Percentiles rank a stretch among this genome's conserved stretches.
Conservation (phyloP, 2,113 vertebrate species). For the Lanius collurio region DNA sequence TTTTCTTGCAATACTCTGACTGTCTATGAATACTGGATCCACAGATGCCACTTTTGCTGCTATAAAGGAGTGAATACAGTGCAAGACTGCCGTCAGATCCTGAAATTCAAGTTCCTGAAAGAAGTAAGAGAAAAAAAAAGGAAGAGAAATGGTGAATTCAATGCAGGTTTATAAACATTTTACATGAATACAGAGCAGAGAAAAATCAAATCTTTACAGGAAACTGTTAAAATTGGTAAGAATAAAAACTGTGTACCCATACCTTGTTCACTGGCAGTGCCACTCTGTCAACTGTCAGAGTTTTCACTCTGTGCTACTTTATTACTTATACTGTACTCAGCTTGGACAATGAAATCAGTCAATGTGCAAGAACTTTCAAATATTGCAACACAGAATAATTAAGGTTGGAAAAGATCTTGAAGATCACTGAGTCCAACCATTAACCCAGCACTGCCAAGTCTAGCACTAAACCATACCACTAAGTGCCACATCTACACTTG, state of each 20-base stretch:
- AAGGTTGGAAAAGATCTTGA: background rate
- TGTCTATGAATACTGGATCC: constrained; percentile 87
- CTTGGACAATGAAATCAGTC: background rate
- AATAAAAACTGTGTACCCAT: background rate
- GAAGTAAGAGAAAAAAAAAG: background rate
- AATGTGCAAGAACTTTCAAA: background rate
- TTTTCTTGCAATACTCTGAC: constrained; percentile 82
- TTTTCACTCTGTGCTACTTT: background rate
- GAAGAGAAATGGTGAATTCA: background rate
- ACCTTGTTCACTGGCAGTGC: background rate
- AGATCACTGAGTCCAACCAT: background rate
- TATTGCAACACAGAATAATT: background rate
- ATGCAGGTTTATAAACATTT: background rate
- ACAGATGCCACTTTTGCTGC: constrained; percentile 92
- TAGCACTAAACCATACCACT: background rate
- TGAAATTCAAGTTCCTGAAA: constrained; percentile 91
- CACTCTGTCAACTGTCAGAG: too few relatives aligned
- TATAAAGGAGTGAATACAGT: constrained; percentile 92
- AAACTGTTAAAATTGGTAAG: background rate
- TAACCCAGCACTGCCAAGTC: background rate
- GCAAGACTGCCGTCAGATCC: constrained; percentile 88
- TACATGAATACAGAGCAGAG: background rate
- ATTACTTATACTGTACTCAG: background rate
- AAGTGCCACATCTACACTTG: background rate
- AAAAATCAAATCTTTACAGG: background rate